Evolutionary conservation across 2,888 invertebrate species (phyloP).

Genomic region (Criorhina ranunculi): DNA sequence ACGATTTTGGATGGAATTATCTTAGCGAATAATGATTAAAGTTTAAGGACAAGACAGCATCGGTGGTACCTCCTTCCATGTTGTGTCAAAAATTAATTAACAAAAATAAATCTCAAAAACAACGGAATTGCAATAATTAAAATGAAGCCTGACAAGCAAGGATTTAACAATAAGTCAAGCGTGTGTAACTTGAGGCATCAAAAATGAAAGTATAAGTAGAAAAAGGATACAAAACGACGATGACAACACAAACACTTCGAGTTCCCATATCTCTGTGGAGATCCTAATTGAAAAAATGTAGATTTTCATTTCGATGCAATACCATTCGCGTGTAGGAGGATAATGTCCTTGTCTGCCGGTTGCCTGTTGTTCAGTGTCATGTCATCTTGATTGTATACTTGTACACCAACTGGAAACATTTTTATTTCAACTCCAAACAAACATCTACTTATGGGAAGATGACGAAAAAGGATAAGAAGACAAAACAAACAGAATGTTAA

Average conservation of each 20-base stretch:
- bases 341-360: conserved; percentile 13
- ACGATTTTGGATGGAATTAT: no score
- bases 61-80: not conserved
- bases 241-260: not conserved
- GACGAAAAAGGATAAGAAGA: conserved; percentile 17
- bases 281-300: conserved; percentile 53
- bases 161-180: conserved; percentile 22
- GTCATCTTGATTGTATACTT: conserved; percentile 35
- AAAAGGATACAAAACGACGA: not conserved
- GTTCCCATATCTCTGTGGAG: conserved; percentile 4
- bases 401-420: not conserved
- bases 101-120: not conserved
- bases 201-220: not conserved
- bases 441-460: conserved; percentile 1
- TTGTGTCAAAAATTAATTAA: conserved; percentile 26
- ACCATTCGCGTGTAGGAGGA: conserved; percentile 16
- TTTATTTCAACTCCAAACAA: not conserved
- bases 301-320: conserved; percentile 45
- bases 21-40: no score
- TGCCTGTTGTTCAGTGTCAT: conserved; percentile 32
- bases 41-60: not conserved
- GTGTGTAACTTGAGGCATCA: conserved; percentile 26
- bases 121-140: conserved; percentile 34
- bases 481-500: not conserved
- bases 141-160: conserved; percentile 10